Conservation (phyloP, 2,797 vertebrate species). For the Sciurus carolinensis region DNA sequence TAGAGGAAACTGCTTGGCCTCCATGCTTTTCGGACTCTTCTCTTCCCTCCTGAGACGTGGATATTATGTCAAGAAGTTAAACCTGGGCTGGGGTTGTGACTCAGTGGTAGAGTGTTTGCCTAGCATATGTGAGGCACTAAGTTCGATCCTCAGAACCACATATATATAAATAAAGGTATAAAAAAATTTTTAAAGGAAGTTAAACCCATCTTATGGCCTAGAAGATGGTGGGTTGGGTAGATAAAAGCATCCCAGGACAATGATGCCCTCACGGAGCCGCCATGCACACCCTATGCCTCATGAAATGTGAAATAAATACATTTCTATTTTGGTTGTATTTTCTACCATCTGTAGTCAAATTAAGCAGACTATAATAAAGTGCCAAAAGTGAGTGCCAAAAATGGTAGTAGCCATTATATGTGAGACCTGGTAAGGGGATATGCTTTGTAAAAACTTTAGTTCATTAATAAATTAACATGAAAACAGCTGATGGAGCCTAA, state of each 20-base stretch:
- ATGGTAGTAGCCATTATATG: neutral
- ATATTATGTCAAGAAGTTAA: neutral
- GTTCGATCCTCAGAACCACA: no score
- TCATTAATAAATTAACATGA: constrained; percentile 2
- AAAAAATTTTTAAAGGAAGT: no score
- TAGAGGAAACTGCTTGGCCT: neutral
- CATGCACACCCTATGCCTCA: neutral
- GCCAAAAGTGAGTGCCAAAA: neutral
- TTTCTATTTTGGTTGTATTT: constrained; percentile 13
- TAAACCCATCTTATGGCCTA: neutral
- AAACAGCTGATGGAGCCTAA: neutral
- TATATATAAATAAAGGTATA: no score
- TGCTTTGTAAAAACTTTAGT: neutral
- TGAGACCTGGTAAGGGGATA: neutral
- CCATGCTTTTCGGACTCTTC: neutral
- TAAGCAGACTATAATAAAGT: neutral
- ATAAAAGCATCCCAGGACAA: neutral
- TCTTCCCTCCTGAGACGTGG: neutral
- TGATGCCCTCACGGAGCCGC: neutral
- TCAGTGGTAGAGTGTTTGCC: no score
- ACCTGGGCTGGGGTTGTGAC: no score
- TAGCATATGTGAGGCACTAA: no score
- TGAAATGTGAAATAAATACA: neutral
- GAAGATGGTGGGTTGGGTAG: neutral
- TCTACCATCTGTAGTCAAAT: neutral